These are phyloP conservation scores for Piaya cayana DNA, from an alignment of 2,113 vertebrate species.

Conservation along the genomic window DNA sequence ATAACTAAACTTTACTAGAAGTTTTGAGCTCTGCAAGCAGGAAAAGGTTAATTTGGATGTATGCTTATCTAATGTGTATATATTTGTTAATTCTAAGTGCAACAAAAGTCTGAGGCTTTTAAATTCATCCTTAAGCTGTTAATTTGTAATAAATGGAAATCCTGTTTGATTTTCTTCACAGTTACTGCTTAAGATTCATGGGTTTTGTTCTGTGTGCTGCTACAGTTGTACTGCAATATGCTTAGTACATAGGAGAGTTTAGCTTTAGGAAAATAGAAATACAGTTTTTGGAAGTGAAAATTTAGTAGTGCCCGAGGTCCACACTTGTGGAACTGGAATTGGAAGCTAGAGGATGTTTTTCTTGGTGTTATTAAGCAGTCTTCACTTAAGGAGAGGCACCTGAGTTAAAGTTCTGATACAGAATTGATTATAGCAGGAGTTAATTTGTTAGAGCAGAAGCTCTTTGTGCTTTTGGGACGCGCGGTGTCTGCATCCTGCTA, in stretches of 20 bases:
- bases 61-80: background rate
- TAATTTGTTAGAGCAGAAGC: background rate
- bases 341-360: background rate
- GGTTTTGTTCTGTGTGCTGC: background rate
- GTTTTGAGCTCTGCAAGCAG: background rate
- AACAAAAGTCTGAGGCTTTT: background rate
- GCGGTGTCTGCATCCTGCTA: background rate
- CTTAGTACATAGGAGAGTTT: background rate
- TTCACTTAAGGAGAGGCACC: background rate
- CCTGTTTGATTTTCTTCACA: background rate
- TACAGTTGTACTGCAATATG: background rate
- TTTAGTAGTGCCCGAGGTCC: background rate
- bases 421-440: background rate
- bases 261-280: background rate
- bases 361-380: background rate
- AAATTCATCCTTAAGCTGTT: background rate
- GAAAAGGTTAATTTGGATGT: background rate
- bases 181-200: rapidly evolving
- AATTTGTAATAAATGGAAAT: background rate
- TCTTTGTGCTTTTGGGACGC: background rate
- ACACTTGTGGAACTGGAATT: background rate
- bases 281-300: background rate
- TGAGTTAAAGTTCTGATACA: background rate
- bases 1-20: background rate
- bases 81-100: background rate